Percentiles rank a stretch among this genome's conserved stretches.
phyloP scores from a whole-genome alignment of 2,113 vertebrate genomes.

The Ictidomys tridecemlineatus region DNA sequence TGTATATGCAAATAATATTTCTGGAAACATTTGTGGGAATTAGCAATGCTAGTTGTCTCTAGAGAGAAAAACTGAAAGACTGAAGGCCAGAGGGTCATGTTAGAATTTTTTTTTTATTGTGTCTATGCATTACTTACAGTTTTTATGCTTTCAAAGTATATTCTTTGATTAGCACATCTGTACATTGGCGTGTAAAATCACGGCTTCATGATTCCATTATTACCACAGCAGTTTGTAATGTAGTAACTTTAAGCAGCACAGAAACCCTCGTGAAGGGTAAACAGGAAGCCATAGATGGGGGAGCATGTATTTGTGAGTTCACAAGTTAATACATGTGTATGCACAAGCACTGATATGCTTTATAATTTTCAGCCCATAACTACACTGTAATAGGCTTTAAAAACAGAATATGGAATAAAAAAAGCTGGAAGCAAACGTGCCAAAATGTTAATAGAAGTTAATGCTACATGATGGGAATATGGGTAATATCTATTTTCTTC shows the following conservation, averaged over 20 bases:
- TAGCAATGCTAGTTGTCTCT: conserved; percentile 9
- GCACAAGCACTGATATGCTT: not conserved
- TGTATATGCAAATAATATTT: conserved; percentile 54
- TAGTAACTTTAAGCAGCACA: not conserved
- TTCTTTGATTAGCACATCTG: not conserved
- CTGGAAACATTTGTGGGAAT: conserved; percentile 41
- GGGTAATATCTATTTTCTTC: conserved; percentile 22
- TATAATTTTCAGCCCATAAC: not conserved
- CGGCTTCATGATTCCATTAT: not conserved
- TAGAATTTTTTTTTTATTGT: not conserved
- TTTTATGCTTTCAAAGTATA: conserved; percentile 7
- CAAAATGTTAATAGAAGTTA: not conserved
- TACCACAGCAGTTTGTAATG: not conserved
- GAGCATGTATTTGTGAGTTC: not conserved
- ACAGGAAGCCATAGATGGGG: not conserved
- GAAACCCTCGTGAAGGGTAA: not conserved
- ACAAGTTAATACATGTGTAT: not conserved
- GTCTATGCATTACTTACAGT: not conserved
- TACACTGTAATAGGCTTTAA: not conserved
- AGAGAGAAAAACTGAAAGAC: not conserved
- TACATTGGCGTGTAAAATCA: not conserved
- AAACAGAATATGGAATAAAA: not conserved
- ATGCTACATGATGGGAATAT: not conserved
- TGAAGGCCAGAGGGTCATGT: not conserved
- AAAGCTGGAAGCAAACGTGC: not conserved